Base-by-base conservation (phyloP, 2,113 vertebrate species). In the Formicarius rufipectus region DNA sequence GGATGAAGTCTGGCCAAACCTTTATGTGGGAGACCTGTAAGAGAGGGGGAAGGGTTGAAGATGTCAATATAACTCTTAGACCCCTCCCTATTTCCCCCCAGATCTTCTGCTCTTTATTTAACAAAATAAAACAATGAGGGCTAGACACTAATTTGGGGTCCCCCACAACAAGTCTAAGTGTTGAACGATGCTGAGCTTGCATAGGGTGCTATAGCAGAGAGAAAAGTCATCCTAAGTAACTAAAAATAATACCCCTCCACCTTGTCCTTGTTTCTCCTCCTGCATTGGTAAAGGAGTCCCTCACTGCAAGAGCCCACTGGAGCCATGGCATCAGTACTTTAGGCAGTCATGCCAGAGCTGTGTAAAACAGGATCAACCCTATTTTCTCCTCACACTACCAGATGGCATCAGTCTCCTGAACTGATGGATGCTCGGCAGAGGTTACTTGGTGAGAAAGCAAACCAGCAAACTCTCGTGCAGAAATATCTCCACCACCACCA, bases 1-100 rank as follows among this genome's bases (percentile, higher is more conserved):
- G 97, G 98, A 99, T 10, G 98, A 99, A 96, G 99, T 99, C 87
- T 98, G 99, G 96, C 99, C 98, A 64, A 97, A 98, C 91, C 99
- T 99, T 96, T 99, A 98, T 67, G 97, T 99, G 60, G 99, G 99
- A 98, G 99, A 99, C 96, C 98, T 98, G 99, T 99, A 98, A 99
- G 99, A 94, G 62, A 27, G 33, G 37, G 40, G 40, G 74, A 68
- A 83, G 55, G 64, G 79, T 40, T 90, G 64, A 90, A 95, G 60
- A 28, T 63, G 15, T 75, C 84, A 24, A 63, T 28, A n/a, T 39
- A 77, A n/a, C 39, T 86, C 45, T 66, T 67, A 49, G 33, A 4
- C 17, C 49, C 28, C 22, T 39, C 12, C 21, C 13, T 30, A 20
- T 31, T 35, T 39, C 24, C 19, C 21, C 18, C 12, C 1, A 73